Base-by-base conservation (phyloP, 2,113 vertebrate genomes). In the Ammodytes dubius region DNA sequence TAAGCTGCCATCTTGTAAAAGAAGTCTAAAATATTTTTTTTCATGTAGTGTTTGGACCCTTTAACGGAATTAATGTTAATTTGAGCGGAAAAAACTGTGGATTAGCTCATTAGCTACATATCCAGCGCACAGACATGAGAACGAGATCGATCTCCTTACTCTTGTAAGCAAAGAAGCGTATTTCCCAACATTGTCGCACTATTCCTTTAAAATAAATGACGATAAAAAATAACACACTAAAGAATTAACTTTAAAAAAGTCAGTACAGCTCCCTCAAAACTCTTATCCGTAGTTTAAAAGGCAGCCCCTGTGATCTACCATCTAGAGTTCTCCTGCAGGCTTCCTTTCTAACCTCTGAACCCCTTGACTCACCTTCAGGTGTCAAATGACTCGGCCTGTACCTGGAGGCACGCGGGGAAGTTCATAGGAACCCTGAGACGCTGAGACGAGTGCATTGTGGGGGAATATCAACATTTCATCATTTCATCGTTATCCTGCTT, bases 341-440 rank as follows among this genome's bases (percentile, higher is more conserved):
- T 84, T 84, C 76, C 78, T 67, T 19, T 71, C 73, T 88, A 79
- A 88, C 83, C 86, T 87, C 54, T 86, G 73, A 87, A 27, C 27
- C 82, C 84, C 90, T 78, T 79, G 86, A 95, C 95, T 95, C 94
- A 96, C 95, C 95, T 96, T 95, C 88, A 93, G 70, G 84, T 91
- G 92, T 95, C 91, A 94, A 93, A 89, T 89, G 93, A 94, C 92
- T 91, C 64, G 64, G 79, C 93, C 92, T 90, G 91, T 94, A 94
- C 91, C 94, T 90, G 93, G 91, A 91, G 92, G 91, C 87, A 94
- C 94, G 93, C 90, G 79, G 91, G 92, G 69, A 47, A 91, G 92
- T 91, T 95, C 92, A 94, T 89, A 91, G 88, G 93, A 93, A 75
- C 84, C 94, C 91, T 27, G 27, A 27, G 27, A 27, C 27, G 84